Conservation (phyloP, 2,113 vertebrate species). For the Notarius lentiginosus region DNA sequence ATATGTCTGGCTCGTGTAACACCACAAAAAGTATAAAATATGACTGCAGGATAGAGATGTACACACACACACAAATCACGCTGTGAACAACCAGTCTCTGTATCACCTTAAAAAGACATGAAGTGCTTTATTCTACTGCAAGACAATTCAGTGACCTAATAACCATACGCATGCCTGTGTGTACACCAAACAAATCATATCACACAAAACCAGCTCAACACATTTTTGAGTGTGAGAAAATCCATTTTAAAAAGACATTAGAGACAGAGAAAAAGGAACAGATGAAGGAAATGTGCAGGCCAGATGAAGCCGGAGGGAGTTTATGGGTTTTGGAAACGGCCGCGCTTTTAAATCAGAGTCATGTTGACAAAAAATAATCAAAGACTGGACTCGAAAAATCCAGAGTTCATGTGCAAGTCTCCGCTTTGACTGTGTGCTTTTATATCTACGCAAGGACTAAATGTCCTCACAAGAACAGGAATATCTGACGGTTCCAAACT, state of each 20-base stretch:
- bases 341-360: slow-evolving; percentile 55
- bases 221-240: slow-evolving; percentile 3
- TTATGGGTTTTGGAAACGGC: slow-evolving; percentile 52
- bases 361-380: slow-evolving; percentile 57
- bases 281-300: slow-evolving; percentile 53
- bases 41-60: neutral
- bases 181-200: neutral
- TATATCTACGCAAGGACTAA: neutral
- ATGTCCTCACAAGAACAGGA: neutral
- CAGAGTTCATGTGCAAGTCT: slow-evolving; percentile 48
- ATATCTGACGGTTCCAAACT: neutral
- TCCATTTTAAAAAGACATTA: slow-evolving; percentile 39
- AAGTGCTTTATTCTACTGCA: neutral
- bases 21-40: neutral
- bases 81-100: neutral
- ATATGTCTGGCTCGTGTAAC: neutral
- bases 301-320: slow-evolving; percentile 60
- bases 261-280: slow-evolving; percentile 39
- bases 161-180: neutral
- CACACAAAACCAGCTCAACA: neutral
- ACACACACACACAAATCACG: neutral
- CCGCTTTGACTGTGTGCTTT: neutral
- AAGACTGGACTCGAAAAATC: slow-evolving; percentile 55
- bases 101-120: neutral
- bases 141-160: neutral